These are phyloP conservation scores for Ophioninae sp. DNA, from an alignment of 2,888 invertebrate species.

Conservation along the genomic window DNA sequence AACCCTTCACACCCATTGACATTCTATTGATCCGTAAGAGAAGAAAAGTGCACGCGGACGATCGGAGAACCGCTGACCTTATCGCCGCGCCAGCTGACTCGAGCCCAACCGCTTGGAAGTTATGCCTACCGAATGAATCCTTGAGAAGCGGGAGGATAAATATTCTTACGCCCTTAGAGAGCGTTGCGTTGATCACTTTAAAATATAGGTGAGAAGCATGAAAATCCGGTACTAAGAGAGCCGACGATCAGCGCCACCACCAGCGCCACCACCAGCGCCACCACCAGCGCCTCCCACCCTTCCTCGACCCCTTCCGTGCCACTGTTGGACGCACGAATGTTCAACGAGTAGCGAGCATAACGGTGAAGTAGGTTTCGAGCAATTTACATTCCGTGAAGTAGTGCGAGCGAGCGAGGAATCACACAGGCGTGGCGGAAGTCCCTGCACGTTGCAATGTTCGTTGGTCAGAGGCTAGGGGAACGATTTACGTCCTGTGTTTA, in stretches of 20 bases:
- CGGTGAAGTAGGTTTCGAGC: conserved; percentile 67
- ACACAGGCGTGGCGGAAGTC: conserved; percentile 64
- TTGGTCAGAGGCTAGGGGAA: conserved; percentile 33
- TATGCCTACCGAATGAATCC: no score
- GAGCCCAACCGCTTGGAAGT: not conserved
- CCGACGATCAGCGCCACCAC: no score
- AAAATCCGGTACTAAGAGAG: not conserved
- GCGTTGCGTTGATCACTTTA: not conserved
- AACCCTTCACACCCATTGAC: not conserved
- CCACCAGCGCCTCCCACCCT: no score
- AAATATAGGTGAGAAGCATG: not conserved
- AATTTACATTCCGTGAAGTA: conserved; percentile 68
- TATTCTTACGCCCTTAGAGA: not conserved
- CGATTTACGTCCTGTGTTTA: conserved; percentile 47
- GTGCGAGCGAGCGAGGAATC: conserved; percentile 54
- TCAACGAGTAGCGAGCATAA: conserved; percentile 59
- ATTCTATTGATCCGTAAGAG: not conserved
- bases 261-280: no score
- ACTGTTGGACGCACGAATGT: conserved; percentile 36
- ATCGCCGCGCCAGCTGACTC: not conserved
- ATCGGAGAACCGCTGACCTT: not conserved
- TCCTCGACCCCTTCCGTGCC: not conserved
- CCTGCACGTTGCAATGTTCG: conserved; percentile 53
- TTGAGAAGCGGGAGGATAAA: not conserved
- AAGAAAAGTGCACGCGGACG: not conserved